Percentiles rank a stretch among this genome's conserved stretches.
phyloP scores from a whole-genome alignment of 2,888 invertebrate species.

The Cantharis nigra region DNA sequence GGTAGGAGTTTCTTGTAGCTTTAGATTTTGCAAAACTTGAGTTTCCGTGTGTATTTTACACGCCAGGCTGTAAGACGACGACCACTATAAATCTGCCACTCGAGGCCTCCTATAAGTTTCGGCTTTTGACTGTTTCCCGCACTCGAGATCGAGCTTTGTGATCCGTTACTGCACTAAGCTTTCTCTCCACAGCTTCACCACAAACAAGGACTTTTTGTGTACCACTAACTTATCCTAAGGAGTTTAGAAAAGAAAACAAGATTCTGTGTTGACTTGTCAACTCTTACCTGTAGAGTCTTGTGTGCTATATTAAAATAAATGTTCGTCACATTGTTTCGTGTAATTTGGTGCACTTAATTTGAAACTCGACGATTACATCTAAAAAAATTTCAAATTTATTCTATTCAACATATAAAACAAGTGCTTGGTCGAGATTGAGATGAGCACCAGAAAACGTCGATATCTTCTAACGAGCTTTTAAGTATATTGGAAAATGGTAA shows the following conservation, averaged over 20 bases:
- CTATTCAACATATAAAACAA: not conserved
- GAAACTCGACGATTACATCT: not conserved
- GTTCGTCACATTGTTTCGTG: not conserved
- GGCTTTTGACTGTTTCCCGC: conserved; percentile 35
- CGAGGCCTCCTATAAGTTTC: conserved; percentile 34
- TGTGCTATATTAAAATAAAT: not conserved
- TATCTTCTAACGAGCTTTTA: conserved; percentile 10
- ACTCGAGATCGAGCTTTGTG: conserved; percentile 36
- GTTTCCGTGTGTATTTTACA: conserved; percentile 32
- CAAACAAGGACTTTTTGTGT: conserved; percentile 21
- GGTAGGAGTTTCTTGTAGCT: conserved; percentile 24
- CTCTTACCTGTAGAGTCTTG: conserved; percentile 21
- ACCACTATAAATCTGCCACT: conserved; percentile 37
- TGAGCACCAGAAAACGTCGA: not conserved
- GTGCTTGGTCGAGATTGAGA: not conserved
- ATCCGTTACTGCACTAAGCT: conserved; percentile 28
- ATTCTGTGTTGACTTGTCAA: conserved; percentile 17
- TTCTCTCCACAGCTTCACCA: conserved; percentile 16
- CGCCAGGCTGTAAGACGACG: conserved; percentile 23
- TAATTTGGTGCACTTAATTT: not conserved
- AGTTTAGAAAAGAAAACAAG: conserved; percentile 17
- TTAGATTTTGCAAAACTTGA: conserved; percentile 29
- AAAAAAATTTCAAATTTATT: not conserved
- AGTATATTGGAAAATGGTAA: conserved; percentile 9
- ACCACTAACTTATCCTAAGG: conserved; percentile 16